Base-by-base conservation (phyloP, 1,140 invertebrate genomes). In the Microplitis demolitor region DNA sequence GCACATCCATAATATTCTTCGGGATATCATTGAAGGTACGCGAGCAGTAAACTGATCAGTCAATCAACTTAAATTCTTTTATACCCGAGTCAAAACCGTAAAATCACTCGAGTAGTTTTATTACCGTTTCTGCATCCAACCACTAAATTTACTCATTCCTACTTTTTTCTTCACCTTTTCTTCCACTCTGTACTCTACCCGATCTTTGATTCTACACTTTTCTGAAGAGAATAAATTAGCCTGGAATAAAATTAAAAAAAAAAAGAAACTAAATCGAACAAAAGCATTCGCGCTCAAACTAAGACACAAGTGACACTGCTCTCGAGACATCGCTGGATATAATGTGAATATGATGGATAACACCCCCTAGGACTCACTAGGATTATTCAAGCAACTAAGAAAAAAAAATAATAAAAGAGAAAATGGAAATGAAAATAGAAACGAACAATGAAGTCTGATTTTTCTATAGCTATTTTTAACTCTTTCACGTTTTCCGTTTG, bases 51-150 rank as follows among this genome's bases (percentile, higher is more conserved):
- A 56, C 68, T 69, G 53, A 74, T 74, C 69, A 69, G 73, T 74
- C 73, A 74, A 74, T 74, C 69, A 71, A 74, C 71, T 71, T 74
- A 68, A 71, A 74, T 74, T 74, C 68, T 71, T 64, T 50, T 60
- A 56, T 64, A 53, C 24, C 24, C 24, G 39, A 45, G 11, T 9
- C 11, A 45, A 45, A 45, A 45, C 39, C 39, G 39, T 45, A 45
- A 11, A 45, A 45, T 45, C 39, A 45, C 39, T 45, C 39, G 39
- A 11, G 39, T 45, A 45, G 4, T 45, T 45, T 45, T 45, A 45
- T 45, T 5, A 45, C 8, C 39, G 6, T 45, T 45, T 5, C 39
- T 45, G 6, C 39, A 45, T 45, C 11, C 6, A 9, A 45, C 6
- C 39, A 45, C 39, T 45, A 45, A 45, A 45, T 45, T 45, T 45